Evolutionary conservation across 2,888 invertebrate genomes (phyloP).

Genomic region (Megaustenia siamemsis): DNA sequence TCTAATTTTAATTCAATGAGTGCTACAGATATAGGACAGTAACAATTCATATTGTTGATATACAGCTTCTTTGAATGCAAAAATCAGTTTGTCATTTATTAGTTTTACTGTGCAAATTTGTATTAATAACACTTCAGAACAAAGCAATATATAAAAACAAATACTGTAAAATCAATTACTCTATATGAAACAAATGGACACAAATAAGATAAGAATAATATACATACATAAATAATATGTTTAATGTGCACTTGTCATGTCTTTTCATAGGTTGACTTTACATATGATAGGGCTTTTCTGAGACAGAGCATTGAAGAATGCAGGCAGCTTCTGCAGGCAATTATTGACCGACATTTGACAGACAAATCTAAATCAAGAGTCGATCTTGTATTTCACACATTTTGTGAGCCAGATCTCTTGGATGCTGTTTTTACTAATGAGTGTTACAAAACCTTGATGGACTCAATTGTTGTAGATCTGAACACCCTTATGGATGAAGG

Average conservation of each 20-base stretch:
- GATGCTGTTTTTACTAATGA: conserved; percentile 85
- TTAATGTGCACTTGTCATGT: background rate
- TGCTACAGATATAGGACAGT: too few relatives aligned
- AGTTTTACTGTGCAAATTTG: too few relatives aligned
- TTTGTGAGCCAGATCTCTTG: conserved; percentile 84
- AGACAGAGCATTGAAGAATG: conserved; percentile 88
- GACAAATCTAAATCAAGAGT: conserved; percentile 90
- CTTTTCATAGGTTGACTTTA: conserved; percentile 81
- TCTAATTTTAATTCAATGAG: too few relatives aligned
- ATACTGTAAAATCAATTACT: too few relatives aligned
- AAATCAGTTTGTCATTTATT: too few relatives aligned
- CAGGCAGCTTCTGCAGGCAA: conserved; percentile 86
- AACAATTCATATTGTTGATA: too few relatives aligned
- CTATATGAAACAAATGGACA: too few relatives aligned
- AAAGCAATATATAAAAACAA: too few relatives aligned
- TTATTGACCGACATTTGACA: conserved; percentile 90
- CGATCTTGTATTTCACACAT: conserved; percentile 88
- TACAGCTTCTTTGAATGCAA: too few relatives aligned
- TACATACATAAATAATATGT: background rate
- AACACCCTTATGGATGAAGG: conserved; percentile 82
- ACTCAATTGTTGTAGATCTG: conserved; percentile 85
- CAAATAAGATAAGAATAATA: background rate
- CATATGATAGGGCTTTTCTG: conserved; percentile 86
- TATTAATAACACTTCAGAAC: too few relatives aligned
- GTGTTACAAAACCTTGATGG: conserved; percentile 84